These are phyloP conservation scores for Dione juno DNA, from an alignment of 2,888 invertebrate genomes.

Conservation along the genomic window DNA sequence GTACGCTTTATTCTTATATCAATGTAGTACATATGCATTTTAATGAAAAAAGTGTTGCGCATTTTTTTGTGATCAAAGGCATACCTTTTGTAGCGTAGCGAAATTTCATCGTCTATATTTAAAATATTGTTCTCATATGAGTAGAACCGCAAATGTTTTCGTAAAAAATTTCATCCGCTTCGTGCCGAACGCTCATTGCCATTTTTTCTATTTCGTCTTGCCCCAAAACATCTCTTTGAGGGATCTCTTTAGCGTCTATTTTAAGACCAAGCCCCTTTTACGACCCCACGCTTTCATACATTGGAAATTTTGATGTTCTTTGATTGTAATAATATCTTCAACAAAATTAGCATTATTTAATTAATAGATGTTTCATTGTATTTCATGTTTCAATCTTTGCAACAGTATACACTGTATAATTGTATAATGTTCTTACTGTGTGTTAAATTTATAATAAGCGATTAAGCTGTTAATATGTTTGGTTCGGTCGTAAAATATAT, in stretches of 20 bases:
- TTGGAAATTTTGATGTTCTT: not conserved
- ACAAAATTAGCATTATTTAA: too few relatives aligned
- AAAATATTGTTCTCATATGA: slow-evolving; percentile 30
- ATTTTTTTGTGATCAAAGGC: slow-evolving; percentile 20
- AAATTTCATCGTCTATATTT: slow-evolving; percentile 19
- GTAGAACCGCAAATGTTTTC: slow-evolving; percentile 15
- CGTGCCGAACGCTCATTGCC: slow-evolving; percentile 23
- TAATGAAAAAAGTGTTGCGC: slow-evolving; percentile 2
- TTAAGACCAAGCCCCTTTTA: slow-evolving; percentile 24
- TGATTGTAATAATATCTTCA: slow-evolving; percentile 1
- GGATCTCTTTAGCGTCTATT: slow-evolving; percentile 33
- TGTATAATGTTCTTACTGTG: not conserved
- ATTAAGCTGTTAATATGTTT: not conserved
- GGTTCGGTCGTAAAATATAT: too few relatives aligned
- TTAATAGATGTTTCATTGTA: too few relatives aligned
- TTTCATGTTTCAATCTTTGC: too few relatives aligned
- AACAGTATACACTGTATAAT: too few relatives aligned
- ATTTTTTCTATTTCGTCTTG: slow-evolving; percentile 40
- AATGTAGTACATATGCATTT: not conserved
- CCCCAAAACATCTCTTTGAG: slow-evolving; percentile 31
- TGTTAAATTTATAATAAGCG: not conserved
- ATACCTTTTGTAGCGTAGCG: slow-evolving; percentile 1
- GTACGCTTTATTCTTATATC: not conserved
- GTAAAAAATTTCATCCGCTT: slow-evolving; percentile 31
- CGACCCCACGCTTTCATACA: not conserved